phyloP scores from a whole-genome alignment of 2,797 vertebrate species.

The Sebastolobus altivelis region DNA sequence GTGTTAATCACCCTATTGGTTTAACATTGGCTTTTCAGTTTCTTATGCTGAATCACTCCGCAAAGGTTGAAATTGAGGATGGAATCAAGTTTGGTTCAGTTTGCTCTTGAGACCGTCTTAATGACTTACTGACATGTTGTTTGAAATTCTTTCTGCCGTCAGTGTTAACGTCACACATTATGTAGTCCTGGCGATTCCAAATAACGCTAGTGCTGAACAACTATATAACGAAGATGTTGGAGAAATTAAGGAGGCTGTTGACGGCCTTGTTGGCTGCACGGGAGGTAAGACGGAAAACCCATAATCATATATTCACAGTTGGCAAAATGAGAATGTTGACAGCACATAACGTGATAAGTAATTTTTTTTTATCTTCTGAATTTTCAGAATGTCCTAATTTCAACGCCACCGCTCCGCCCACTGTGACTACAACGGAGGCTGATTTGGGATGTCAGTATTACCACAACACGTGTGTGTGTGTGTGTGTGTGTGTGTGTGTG shows the following conservation, averaged over 20 bases:
- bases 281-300: conserved; percentile 2
- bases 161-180: conserved; percentile 58
- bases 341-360: not conserved
- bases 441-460: conserved; percentile 9
- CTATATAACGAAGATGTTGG: rapidly evolving
- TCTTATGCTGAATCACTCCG: no score
- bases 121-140: not conserved
- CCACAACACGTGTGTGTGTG: no score
- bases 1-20: no score
- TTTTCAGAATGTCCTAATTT: conserved; percentile 16
- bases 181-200: conserved; percentile 46
- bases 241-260: rapidly evolving
- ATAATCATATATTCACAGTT: not conserved
- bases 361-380: not conserved
- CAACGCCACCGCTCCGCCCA: not conserved
- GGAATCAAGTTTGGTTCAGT: no score
- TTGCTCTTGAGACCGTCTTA: not conserved
- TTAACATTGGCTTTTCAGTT: no score
- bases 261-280: rapidly evolving
- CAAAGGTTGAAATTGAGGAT: no score
- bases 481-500: rapidly evolving
- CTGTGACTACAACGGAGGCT: rapidly evolving
- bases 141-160: not conserved
- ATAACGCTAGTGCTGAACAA: rapidly evolving
- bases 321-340: not conserved